Conservation (phyloP, 2,888 invertebrate genomes). For the Gerosis bhagava region DNA sequence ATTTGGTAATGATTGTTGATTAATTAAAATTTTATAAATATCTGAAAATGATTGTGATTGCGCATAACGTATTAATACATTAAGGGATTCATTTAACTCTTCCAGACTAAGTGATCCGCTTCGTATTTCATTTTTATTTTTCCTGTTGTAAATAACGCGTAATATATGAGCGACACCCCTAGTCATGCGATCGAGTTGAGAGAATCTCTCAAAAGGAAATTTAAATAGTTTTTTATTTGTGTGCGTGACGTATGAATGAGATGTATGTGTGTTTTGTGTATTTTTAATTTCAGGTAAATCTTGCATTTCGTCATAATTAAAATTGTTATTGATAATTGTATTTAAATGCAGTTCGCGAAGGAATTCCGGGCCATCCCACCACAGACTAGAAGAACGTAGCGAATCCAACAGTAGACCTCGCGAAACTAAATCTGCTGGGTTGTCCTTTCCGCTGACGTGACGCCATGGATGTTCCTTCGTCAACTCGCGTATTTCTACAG, state of each 20-base stretch:
- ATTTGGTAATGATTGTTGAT: not conserved
- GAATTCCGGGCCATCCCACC: slow-evolving; percentile 25
- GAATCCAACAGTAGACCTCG: slow-evolving; percentile 11
- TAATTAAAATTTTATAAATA: slow-evolving; percentile 1
- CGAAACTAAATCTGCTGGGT: slow-evolving; percentile 28
- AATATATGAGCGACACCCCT: slow-evolving; percentile 22
- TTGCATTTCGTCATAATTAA: slow-evolving; percentile 9
- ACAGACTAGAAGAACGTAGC: slow-evolving; percentile 2
- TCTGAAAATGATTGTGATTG: slow-evolving; percentile 22
- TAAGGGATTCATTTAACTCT: slow-evolving; percentile 25
- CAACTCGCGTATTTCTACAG: slow-evolving; percentile 11
- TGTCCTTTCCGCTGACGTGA: slow-evolving; percentile 17
- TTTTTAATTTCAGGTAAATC: slow-evolving; percentile 17
- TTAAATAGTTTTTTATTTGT: slow-evolving; percentile 17
- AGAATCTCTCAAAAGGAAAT: slow-evolving; percentile 19
- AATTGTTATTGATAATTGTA: slow-evolving; percentile 8
- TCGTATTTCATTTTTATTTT: slow-evolving; percentile 19
- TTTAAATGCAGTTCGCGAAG: no score
- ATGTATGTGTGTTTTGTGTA: not conserved
- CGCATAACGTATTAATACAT: slow-evolving; percentile 17
- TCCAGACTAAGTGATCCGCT: slow-evolving; percentile 13
- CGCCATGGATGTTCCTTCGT: slow-evolving; percentile 15
- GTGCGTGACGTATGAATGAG: no score
- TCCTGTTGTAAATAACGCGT: slow-evolving; percentile 27
- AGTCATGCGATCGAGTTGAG: slow-evolving; percentile 19